Percentiles rank a stretch among this genome's conserved stretches.
Evolutionary conservation across 2,797 vertebrate genomes (phyloP).

Genomic region (Gallinago nigripennis): DNA sequence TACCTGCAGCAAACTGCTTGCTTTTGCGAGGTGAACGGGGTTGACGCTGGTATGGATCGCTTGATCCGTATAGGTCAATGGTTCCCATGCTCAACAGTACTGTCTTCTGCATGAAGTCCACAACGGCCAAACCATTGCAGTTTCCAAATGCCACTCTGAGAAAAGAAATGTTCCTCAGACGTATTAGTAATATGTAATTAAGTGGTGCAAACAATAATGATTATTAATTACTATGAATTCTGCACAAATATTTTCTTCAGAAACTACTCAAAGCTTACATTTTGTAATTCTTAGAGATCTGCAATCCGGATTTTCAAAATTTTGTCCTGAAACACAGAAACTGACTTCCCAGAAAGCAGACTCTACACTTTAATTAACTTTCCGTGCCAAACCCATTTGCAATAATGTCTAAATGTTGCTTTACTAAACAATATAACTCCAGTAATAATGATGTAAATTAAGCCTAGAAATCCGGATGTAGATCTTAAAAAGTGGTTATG

Average conservation of each 20-base stretch:
- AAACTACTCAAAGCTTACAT: background rate
- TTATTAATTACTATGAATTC: background rate
- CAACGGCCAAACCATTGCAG: slow-evolving; percentile 90
- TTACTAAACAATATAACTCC: background rate
- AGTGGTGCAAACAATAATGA: background rate
- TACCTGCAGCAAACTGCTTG: slow-evolving; percentile 96
- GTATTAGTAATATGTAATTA: background rate
- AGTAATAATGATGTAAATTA: background rate
- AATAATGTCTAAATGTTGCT: background rate
- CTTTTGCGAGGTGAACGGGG: slow-evolving; percentile 93
- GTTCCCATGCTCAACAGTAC: slow-evolving; percentile 92
- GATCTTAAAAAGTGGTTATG: background rate
- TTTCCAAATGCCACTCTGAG: slow-evolving; percentile 93
- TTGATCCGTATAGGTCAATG: slow-evolving; percentile 89
- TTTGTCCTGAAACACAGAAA: background rate
- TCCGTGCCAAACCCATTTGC: background rate
- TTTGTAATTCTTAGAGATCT: background rate
- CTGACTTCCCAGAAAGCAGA: background rate
- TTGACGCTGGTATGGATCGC: slow-evolving; percentile 93
- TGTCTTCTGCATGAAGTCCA: slow-evolving; percentile 97
- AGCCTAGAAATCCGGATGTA: background rate
- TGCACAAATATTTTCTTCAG: background rate
- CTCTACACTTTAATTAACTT: background rate
- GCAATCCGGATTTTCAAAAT: background rate
- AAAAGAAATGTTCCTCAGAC: background rate